Base-by-base conservation (phyloP, 2,797 vertebrate species). In the Hephaestus fuliginosus region DNA sequence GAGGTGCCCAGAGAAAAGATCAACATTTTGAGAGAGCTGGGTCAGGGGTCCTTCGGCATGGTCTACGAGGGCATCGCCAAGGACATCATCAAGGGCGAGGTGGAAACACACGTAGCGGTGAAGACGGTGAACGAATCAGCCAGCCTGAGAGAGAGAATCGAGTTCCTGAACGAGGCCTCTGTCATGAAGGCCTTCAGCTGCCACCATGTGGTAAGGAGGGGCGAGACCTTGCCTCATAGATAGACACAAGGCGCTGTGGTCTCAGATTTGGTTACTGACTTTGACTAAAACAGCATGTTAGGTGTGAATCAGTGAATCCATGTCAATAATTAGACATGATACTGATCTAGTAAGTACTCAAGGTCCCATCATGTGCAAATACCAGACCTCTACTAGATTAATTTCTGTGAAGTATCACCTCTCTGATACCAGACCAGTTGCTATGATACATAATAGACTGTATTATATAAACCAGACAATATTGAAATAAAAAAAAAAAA, bases 161-260 rank as follows among this genome's bases (percentile, higher is more conserved):
- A 99, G 93, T 99, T 99, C 93, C 95, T 99, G 76, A 99, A 99
- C 0, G 98, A 99, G 89, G 98, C 98, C 5, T 99, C 98, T 0
- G 98, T 99, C 87, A 99, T 99, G 98, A 99, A 99, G 88, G 97
- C 96, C 13, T 99, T 99, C 95, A 97, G 83, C 95, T 99, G 98
- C 90, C 98, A 99, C 90, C 98, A 99, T 12, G 98, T 99, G 98
- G 98, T 99, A 84, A 96, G 91, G 36, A 74, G 11, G 76, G 30
- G 65, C 4, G 0, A 18, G 22, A 7, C 22, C 18, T 64, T 43
- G 15, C 36, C 36, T 49, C 5, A 13, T 17, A 28, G 6, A 48
- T 5, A 44, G 67, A 36, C 28, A 33, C 20, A 33, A n/a, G 22
- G 41, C 41, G 4, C 61, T 52, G n/a, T 51, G 52, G 43, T 28